Evolutionary conservation across 2,888 invertebrate genomes (phyloP), one percentile per base, ranked within the genome.

Genomic region (Perithous albicinctus): DNA sequence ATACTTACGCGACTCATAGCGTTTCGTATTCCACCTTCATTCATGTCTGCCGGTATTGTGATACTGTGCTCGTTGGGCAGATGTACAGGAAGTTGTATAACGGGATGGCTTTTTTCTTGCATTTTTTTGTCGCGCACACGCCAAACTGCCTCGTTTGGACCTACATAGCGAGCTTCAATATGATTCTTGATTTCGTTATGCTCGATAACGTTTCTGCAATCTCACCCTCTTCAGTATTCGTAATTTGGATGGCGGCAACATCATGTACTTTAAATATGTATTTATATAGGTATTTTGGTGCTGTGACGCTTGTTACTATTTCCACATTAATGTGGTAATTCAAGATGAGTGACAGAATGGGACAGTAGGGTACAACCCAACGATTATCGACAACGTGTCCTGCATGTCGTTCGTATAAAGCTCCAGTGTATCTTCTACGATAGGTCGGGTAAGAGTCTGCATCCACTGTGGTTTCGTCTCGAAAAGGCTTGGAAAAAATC

Each of bases 341-440:
- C 61, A 85, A 87, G 76, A 83, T 72, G 12, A 69, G 32, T 15
- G 83, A 73, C 32, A 87, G 59, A 51, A 80, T 83, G 41, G 86
- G 83, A 82, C 84, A 86, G 41, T 87, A 89, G 18, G 89, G 89
- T 10, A 91, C 91, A 26, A 90, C 88, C 85, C 86, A 88, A 7
- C 86, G 72, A 78, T 91, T 91, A 79, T 91, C 89, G 48, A 89
- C n/a, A n/a, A n/a, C n/a, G n/a, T n/a, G n/a, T n/a, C n/a, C n/a
- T n/a, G n/a, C n/a, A n/a, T 59, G 59, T 20, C 48, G 75, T 38
- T 59, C 61, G 38, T 77, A 80, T 48, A 51, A 74, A 20, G 41
- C 78, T 26, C 83, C 86, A 64, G 78, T 85, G 78, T 86, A 73
- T 61, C 84, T 77, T 56, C 85, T 75, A 29, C 73, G 82, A 73